These are phyloP conservation scores for Malurus leucopterus DNA, from an alignment of 2,797 vertebrate genomes.

Conservation along the genomic window DNA sequence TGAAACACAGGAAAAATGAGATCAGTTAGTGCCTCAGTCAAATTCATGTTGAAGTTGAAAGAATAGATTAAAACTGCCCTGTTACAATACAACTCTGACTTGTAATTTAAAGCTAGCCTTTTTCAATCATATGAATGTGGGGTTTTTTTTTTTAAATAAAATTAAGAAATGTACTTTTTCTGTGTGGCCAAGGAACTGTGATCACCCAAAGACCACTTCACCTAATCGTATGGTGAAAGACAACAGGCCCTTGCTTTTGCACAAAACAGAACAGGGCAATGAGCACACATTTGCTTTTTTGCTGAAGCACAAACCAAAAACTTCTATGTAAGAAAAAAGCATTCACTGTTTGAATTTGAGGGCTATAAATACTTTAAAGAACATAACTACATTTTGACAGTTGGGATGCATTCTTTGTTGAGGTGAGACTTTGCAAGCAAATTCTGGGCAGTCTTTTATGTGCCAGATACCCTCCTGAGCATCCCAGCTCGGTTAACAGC, in stretches of 20 bases:
- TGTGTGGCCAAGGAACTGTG: neutral
- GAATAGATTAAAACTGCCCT: neutral
- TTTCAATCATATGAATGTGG: neutral
- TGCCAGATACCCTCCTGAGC: neutral
- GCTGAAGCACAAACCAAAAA: neutral
- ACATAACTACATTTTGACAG: neutral
- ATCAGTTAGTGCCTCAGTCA: neutral
- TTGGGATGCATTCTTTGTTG: neutral
- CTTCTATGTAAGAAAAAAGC: neutral
- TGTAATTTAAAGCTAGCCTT: neutral
- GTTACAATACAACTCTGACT: rapidly evolving
- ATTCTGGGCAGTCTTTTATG: neutral
- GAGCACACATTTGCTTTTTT: neutral
- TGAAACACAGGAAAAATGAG: neutral
- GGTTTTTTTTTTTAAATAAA: neutral
- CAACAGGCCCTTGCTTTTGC: neutral
- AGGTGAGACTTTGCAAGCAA: neutral
- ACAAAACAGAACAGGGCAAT: neutral
- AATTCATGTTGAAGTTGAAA: neutral
- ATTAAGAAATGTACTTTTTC: neutral
- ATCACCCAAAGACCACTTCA: neutral
- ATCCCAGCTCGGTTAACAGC: neutral
- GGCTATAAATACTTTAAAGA: neutral
- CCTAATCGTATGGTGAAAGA: neutral
- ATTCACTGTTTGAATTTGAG: neutral